Conservation (phyloP, 2,888 invertebrate genomes). For the Mechanitis mazaeus region DNA sequence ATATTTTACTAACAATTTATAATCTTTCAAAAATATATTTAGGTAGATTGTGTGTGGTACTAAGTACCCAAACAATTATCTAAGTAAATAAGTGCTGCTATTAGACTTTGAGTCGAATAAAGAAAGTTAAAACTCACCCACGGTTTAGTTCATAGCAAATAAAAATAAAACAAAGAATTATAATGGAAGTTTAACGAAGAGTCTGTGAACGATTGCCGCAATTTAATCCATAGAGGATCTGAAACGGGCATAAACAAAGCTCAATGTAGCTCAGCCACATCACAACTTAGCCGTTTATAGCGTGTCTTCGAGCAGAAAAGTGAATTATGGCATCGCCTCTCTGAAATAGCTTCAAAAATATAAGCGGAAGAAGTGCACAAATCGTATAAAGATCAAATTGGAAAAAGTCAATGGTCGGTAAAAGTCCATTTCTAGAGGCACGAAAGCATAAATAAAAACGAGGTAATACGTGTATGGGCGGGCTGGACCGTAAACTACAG, state of each 20-base stretch:
- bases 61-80: no score
- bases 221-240: constrained; percentile 13
- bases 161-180: constrained; percentile 10
- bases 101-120: not conserved
- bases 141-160: not conserved
- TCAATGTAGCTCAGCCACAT: constrained; percentile 20
- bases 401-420: constrained; percentile 26
- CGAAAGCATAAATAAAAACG: constrained; percentile 21
- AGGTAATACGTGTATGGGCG: constrained; percentile 18
- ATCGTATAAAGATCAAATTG: constrained; percentile 27
- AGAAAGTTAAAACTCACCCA: not conserved
- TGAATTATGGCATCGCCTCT: constrained; percentile 25
- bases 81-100: not conserved
- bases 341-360: constrained; percentile 25
- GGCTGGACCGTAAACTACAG: constrained; percentile 19
- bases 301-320: constrained; percentile 28
- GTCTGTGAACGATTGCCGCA: constrained; percentile 10
- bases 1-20: no score
- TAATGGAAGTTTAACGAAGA: constrained; percentile 10
- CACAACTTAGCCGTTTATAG: constrained; percentile 23
- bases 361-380: constrained; percentile 25
- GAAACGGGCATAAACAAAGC: constrained; percentile 18
- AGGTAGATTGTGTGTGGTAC: no score
- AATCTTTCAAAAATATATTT: no score
- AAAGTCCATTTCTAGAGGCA: constrained; percentile 26